These are phyloP conservation scores for Drosophila pseudoobscura DNA, from an alignment of 1,140 invertebrate species.

Conservation along the genomic window DNA sequence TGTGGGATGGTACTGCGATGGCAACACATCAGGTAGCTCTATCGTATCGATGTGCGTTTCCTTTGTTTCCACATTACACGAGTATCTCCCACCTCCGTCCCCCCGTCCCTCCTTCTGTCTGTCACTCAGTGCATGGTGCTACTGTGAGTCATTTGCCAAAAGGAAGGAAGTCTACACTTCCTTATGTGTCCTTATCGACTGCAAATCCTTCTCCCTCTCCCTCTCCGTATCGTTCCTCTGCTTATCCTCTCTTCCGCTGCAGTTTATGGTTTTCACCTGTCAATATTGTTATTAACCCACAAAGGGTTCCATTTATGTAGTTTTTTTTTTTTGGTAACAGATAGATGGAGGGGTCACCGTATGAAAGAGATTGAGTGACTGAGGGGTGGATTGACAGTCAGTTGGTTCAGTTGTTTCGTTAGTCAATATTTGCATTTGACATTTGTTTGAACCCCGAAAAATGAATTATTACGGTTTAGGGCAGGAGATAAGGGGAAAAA, in stretches of 20 bases:
- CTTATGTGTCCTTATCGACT: constrained; percentile 32
- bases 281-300: constrained; percentile 50
- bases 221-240: constrained; percentile 1
- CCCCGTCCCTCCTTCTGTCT: too few species aligned
- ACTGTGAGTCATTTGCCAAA: constrained; percentile 44
- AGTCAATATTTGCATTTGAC: constrained; percentile 56
- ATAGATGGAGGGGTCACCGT: constrained; percentile 11
- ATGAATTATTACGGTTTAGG: constrained; percentile 43
- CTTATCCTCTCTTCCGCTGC: constrained; percentile 43
- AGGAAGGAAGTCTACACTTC: constrained; percentile 26
- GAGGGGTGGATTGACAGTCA: constrained; percentile 19
- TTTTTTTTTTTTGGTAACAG: not conserved
- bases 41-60: constrained; percentile 24
- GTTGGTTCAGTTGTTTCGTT: constrained; percentile 39
- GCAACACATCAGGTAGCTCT: constrained; percentile 40
- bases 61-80: constrained; percentile 22
- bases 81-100: too few species aligned
- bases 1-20: constrained; percentile 21
- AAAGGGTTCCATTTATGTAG: constrained; percentile 59
- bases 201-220: constrained; percentile 28
- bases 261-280: constrained; percentile 70
- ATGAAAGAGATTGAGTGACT: constrained; percentile 15
- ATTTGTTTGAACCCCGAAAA: constrained; percentile 27
- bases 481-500: constrained; percentile 28
- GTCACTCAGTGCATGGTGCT: not conserved